Evolutionary conservation across 2,113 vertebrate species (phyloP), one percentile per base, ranked within the genome.

Genomic region (Uropsilus gracilis): DNA sequence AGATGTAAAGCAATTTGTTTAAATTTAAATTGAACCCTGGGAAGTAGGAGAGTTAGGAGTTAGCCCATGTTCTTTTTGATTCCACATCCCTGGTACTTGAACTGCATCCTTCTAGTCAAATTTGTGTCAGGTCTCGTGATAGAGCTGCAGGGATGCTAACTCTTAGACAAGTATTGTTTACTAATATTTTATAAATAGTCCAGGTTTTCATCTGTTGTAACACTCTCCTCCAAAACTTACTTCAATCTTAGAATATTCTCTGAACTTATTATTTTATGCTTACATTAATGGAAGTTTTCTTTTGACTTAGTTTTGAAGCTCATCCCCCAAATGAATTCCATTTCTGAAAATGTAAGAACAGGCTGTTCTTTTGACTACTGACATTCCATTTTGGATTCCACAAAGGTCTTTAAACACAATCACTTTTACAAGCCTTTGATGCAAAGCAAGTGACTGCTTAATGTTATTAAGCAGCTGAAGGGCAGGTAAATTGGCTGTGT

Each of bases 391-490:
- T 93, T 97, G 97, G 94, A 97, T 97, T 97, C 97, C 91, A 97
- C 96, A 97, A 98, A 97, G 94, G 94, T 72, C 91, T 98, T 97
- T 97, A 94, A 94, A 94, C 81, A 97, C 96, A 98, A 97, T 97
- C 87, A 88, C 73, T 97, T 98, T 97, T 94, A 96, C 0, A n/a
- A 94, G 93, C 75, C 92, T 94, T 97, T 96, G 86, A 96, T 92
- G 95, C 89, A 96, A 97, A 94, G 82, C 96, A 97, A 96, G 95
- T 94, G 92, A 94, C 97, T 96, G 97, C 92, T 84, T 97, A 97
- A 97, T 96, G 77, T 97, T 98, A 97, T 97, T 97, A 97, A 98
- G 96, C 95, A 97, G 84, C 86, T 97, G 97, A 98, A 98, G 97
- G 88, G 75, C 90, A 98, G 94, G 96, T 97, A 97, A 97, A 97